These are phyloP conservation scores for Corythoichthys haematopterus DNA, from an alignment of 2,113 vertebrate species.

Conservation along the genomic window DNA sequence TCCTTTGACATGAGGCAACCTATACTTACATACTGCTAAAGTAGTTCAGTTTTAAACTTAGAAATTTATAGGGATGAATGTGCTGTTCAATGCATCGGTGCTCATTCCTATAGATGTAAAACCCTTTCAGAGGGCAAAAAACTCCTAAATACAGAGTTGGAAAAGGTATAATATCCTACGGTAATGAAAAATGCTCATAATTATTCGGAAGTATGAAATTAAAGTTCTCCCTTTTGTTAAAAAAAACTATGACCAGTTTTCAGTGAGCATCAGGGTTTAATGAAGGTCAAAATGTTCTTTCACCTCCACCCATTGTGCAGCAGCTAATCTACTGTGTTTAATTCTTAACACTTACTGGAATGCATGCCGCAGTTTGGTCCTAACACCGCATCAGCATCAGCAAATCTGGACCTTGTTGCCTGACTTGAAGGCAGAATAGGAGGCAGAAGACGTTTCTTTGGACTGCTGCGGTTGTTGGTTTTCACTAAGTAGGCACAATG, in stretches of 20 bases:
- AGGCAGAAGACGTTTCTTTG: background rate
- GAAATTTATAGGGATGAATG: no score
- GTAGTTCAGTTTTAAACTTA: no score
- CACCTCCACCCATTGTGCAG: slow-evolving; percentile 14
- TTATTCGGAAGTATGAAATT: background rate
- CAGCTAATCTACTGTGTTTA: slow-evolving; percentile 50
- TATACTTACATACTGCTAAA: no score
- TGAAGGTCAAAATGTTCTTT: slow-evolving; percentile 8
- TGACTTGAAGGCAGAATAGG: slow-evolving; percentile 5
- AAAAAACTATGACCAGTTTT: background rate
- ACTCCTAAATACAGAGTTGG: no score
- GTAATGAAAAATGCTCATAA: background rate
- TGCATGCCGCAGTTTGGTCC: slow-evolving; percentile 29
- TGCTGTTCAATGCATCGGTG: no score
- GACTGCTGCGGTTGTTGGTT: background rate
- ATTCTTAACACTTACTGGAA: slow-evolving; percentile 37
- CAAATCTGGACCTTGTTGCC: slow-evolving; percentile 8
- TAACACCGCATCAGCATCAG: slow-evolving; percentile 28
- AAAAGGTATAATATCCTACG: background rate
- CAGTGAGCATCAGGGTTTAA: slow-evolving; percentile 6
- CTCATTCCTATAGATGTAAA: no score
- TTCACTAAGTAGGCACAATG: slow-evolving; percentile 33
- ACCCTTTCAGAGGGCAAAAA: no score
- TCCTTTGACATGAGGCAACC: no score
- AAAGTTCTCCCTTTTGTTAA: background rate